Evolutionary conservation across 2,113 vertebrate genomes (phyloP), one percentile per base, ranked within the genome.

Genomic region (Ahaetulla prasina): DNA sequence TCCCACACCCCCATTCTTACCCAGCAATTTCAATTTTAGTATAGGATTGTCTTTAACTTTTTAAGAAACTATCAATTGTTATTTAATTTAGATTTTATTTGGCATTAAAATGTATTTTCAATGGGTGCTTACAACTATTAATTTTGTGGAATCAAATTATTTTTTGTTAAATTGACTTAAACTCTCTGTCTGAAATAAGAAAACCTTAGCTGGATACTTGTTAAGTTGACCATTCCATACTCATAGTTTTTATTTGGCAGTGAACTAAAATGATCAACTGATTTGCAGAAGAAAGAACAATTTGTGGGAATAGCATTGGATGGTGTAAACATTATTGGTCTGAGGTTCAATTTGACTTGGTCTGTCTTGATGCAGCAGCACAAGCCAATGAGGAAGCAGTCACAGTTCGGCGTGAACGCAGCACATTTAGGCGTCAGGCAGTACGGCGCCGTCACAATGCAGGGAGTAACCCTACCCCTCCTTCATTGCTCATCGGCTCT

Each of bases 381-480:
- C 98, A 98, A 92, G 98, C 98, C 97, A 98, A 98, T 95, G 99
- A 99, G 98, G 99, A 99, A 97, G 97, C 98, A 60, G 98, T 99
- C 97, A 98, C 99, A 94, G 99, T 99, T 96, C 99, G 99, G 90
- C 98, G 99, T 89, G 99, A 99, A 96, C 99, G 99, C 98, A 99
- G 99, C 98, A 99, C 99, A 95, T 99, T 99, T 98, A 99, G 99
- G 96, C 98, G 99, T 96, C 99, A 99, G 98, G 99, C 99, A 57
- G 99, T 99, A 89, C 98, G 99, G 95, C 98, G 99, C 97, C 98
- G 99, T 95, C 99, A 99, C 98, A 99, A 99, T 97, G 99, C 99
- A 95, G 99, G 99, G 97, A 99, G 98, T 98, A 99, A 99, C 98
- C 98, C 99, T 97, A 99, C 98, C 96, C 99, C 99, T 96, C 98